A percentile compares a stretch with the other conserved stretches of the same genome.
Evolutionary conservation across 1,140 invertebrate species (phyloP).

Genomic region (Cyclargus thomasi): DNA sequence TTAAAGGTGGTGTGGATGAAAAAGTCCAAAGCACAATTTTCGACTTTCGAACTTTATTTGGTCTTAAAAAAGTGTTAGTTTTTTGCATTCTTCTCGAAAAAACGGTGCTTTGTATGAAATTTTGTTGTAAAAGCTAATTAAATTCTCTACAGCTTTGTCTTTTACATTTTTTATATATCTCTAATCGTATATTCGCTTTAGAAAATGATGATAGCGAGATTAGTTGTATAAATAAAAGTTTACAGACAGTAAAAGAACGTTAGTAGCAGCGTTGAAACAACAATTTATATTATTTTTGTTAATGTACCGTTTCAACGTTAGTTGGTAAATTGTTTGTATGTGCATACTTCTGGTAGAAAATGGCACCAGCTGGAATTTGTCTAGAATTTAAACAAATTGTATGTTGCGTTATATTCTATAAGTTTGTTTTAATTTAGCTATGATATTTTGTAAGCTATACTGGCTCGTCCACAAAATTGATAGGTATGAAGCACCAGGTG

Average conservation of each 20-base stretch:
- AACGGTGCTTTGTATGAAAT: too few relatives aligned
- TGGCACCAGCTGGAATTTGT: conserved; percentile 4
- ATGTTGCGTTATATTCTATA: background rate
- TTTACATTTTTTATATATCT: too few relatives aligned
- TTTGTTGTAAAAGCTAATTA: too few relatives aligned
- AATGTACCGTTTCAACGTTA: background rate
- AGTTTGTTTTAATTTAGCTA: background rate
- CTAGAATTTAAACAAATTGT: background rate
- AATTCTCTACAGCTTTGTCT: too few relatives aligned
- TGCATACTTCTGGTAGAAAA: background rate
- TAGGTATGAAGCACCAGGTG: too few relatives aligned
- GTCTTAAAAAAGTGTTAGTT: too few relatives aligned
- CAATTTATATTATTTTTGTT: conserved; percentile 1
- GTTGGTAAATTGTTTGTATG: background rate
- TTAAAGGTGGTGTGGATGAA: too few relatives aligned
- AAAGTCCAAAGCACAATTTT: too few relatives aligned
- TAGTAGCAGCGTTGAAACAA: background rate
- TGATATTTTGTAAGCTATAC: too few relatives aligned
- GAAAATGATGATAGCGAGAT: background rate
- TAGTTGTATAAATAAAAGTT: background rate
- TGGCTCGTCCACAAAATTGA: too few relatives aligned
- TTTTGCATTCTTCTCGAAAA: too few relatives aligned
- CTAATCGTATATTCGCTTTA: background rate
- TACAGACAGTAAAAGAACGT: background rate
- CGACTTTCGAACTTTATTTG: too few relatives aligned